Evolutionary conservation across 2,113 vertebrate species (phyloP), one percentile per base, ranked within the genome.

Genomic region (Leuciscus idus): DNA sequence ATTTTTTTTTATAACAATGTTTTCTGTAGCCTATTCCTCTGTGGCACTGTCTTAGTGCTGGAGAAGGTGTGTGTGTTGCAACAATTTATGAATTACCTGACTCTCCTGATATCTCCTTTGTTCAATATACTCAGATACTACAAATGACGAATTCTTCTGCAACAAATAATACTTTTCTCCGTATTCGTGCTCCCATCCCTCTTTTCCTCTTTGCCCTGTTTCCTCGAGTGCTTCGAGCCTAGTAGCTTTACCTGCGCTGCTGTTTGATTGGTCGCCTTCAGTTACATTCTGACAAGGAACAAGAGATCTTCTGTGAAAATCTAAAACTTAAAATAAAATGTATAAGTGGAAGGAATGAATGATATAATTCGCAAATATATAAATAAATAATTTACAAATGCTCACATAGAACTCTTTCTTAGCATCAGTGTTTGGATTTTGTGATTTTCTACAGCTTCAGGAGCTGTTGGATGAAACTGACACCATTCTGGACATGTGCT

Each of bases 381-480:
- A 59, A 43, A 72, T 23, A 23, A 11, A 4, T 2, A 2, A 70
- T 72, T 12, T n/a, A 12, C 36, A 43, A 68, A 68, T 15, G 28
- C 12, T 33, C 6, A 33, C 28, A 30, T 15, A 9, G 39, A 77
- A 21, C 46, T 77, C n/a, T 0, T 52, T 52, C 26, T 36, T 30
- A 6, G 13, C 8, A 19, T 52, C 39, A 74, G 10, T 30, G 12
- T 72, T 82, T 33, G 13, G 11, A 76, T 28, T 85, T 83, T 76
- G 26, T 90, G 39, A 64, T 81, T 43, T 15, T 86, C 55, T 66
- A 12, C 83, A 99, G 97, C 89, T 98, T 15, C 96, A 97, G 93
- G 95, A 96, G 77, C 93, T 97, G 89, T 86, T 97, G 88, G 95
- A 95, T 55, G 84, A 88, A 1, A 91, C 92, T 0, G 93, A 93